Conservation (phyloP, 1,140 invertebrate genomes). For the Asbolus verrucosus region DNA sequence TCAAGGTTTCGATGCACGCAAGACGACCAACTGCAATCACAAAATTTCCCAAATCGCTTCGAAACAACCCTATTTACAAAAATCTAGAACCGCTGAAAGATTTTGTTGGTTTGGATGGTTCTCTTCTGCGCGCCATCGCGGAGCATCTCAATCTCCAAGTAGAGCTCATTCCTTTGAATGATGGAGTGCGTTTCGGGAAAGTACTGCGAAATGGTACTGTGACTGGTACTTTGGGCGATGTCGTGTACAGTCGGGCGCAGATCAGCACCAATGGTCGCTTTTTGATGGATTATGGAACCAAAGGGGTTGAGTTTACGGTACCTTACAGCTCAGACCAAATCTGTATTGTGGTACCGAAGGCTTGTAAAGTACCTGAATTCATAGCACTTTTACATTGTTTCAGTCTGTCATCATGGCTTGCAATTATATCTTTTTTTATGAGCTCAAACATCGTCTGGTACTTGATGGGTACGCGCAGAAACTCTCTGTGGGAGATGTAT, state of each 20-base stretch:
- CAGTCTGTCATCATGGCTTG: neutral
- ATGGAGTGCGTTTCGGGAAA: conserved; percentile 59
- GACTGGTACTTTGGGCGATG: conserved; percentile 62
- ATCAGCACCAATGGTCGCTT: conserved; percentile 64
- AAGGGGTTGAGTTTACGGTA: conserved; percentile 61
- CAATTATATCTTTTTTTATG: neutral
- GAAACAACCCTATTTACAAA: neutral
- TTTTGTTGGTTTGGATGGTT: conserved; percentile 59
- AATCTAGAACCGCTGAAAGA: neutral
- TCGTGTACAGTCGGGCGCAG: conserved; percentile 59
- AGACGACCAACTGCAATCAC: conserved; percentile 10
- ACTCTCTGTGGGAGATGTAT: neutral
- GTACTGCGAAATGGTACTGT: conserved; percentile 58
- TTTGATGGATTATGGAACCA: conserved; percentile 60
- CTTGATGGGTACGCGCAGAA: neutral
- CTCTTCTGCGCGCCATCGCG: conserved; percentile 58
- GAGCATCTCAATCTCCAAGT: conserved; percentile 62
- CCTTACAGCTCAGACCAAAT: conserved; percentile 1
- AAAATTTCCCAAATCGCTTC: neutral
- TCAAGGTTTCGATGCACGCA: neutral
- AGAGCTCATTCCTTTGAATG: conserved; percentile 46
- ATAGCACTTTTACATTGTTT: conserved; percentile 63
- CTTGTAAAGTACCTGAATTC: conserved; percentile 63
- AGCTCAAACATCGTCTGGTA: neutral
- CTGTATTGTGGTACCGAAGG: conserved; percentile 64